Conservation (phyloP, 2,888 invertebrate genomes). For the Neoscelio sp. region DNA sequence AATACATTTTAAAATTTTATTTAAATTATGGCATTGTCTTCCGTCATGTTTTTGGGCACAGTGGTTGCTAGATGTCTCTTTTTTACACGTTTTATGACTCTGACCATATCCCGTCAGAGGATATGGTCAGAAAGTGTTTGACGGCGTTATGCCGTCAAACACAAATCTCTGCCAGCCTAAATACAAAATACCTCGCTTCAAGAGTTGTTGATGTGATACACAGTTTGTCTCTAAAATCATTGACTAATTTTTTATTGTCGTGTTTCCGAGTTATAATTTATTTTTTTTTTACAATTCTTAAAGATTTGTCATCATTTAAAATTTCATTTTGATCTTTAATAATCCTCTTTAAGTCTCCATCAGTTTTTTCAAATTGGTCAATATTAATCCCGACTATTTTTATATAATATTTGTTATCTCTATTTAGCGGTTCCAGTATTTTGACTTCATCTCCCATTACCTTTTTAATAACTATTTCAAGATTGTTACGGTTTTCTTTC, state of each 20-base stretch:
- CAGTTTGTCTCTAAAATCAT: not conserved
- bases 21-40: too few relatives aligned
- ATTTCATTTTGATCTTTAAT: constrained; percentile 14
- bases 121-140: too few relatives aligned
- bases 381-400: not conserved
- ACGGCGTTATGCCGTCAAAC: not conserved
- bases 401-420: not conserved
- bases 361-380: not conserved
- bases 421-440: not conserved
- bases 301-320: not conserved
- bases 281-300: not conserved
- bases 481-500: too few relatives aligned
- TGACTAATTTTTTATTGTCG: not conserved
- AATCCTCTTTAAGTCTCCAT: not conserved
- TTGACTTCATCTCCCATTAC: not conserved
- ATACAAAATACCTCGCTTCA: not conserved
- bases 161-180: not conserved
- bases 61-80: too few relatives aligned
- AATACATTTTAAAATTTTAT: too few relatives aligned
- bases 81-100: too few relatives aligned
- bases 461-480: too few relatives aligned
- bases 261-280: not conserved
- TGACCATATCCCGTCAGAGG: too few relatives aligned
- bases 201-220: not conserved
- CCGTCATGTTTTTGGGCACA: too few relatives aligned